Percentiles rank a stretch among this genome's conserved stretches.
phyloP scores from a whole-genome alignment of 2,888 invertebrate species.

The Drosophila leonis region DNA sequence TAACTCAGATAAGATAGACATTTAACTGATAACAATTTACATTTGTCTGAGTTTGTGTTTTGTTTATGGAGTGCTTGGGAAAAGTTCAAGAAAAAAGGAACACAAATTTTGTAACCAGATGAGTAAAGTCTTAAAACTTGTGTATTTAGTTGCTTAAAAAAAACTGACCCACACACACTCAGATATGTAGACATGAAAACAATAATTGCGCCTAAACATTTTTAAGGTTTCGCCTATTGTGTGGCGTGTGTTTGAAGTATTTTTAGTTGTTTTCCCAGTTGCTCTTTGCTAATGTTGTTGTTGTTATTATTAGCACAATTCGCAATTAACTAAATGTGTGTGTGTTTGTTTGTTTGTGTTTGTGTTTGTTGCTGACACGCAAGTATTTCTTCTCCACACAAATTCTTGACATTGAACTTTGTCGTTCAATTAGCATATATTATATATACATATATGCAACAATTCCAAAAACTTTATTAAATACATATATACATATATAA shows the following conservation, averaged over 20 bases:
- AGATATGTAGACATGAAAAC: slow-evolving; percentile 3
- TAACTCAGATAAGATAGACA: slow-evolving; percentile 53
- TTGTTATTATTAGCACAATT: slow-evolving; percentile 54
- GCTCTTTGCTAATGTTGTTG: slow-evolving; percentile 24
- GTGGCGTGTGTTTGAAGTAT: slow-evolving; percentile 71
- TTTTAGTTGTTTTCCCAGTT: slow-evolving; percentile 64
- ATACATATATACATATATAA: not conserved
- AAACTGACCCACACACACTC: not conserved
- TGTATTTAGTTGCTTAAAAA: slow-evolving; percentile 22
- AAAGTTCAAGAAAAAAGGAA: slow-evolving; percentile 14
- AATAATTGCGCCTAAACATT: slow-evolving; percentile 72
- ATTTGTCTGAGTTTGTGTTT: slow-evolving; percentile 9
- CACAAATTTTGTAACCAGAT: slow-evolving; percentile 33
- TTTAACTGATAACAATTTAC: slow-evolving; percentile 35
- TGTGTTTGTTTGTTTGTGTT: slow-evolving; percentile 36
- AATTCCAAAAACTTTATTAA: not conserved
- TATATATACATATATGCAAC: not conserved
- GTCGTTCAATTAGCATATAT: slow-evolving; percentile 32
- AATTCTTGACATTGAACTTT: slow-evolving; percentile 63
- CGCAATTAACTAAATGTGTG: slow-evolving; percentile 48
- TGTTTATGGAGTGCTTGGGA: not conserved
- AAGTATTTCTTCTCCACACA: slow-evolving; percentile 30
- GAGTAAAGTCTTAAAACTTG: slow-evolving; percentile 32
- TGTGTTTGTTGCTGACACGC: slow-evolving; percentile 52
- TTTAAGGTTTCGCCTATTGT: slow-evolving; percentile 61